phyloP scores from a whole-genome alignment of 2,113 vertebrate genomes.

The Emberiza fucata region DNA sequence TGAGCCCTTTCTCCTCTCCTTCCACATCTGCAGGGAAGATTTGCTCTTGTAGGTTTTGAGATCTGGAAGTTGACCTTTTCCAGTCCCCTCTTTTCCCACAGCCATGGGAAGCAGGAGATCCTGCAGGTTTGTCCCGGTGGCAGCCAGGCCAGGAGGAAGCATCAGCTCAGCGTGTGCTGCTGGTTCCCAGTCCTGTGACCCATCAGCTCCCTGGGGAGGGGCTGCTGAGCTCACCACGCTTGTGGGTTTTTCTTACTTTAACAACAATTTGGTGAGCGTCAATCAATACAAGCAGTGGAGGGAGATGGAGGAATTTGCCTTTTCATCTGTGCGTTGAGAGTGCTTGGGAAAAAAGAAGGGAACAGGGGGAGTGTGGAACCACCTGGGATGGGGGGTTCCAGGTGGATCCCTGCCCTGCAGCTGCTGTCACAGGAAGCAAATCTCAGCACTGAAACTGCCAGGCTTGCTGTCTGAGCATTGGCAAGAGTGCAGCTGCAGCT shows the following conservation, averaged over 20 bases:
- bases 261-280: not conserved
- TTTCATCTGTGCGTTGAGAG: not conserved
- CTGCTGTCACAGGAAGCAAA: not conserved
- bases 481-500: not conserved
- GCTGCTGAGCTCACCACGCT: not conserved
- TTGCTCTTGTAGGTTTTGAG: not conserved
- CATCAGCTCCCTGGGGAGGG: not conserved
- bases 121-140: not conserved
- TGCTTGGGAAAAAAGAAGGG: not conserved
- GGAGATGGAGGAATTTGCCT: not conserved
- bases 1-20: not conserved
- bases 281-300: not conserved
- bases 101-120: not conserved
- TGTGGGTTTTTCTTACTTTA: not conserved
- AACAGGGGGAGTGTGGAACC: not conserved
- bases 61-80: not conserved
- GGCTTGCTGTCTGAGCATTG: not conserved
- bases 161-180: not conserved
- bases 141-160: not conserved
- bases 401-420: not conserved
- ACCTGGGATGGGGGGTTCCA: not conserved
- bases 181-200: not conserved
- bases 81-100: accelerated
- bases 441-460: not conserved
- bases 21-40: not conserved